phyloP scores from a whole-genome alignment of 1,140 invertebrate species.

The Caenorhabditis brenneri region DNA sequence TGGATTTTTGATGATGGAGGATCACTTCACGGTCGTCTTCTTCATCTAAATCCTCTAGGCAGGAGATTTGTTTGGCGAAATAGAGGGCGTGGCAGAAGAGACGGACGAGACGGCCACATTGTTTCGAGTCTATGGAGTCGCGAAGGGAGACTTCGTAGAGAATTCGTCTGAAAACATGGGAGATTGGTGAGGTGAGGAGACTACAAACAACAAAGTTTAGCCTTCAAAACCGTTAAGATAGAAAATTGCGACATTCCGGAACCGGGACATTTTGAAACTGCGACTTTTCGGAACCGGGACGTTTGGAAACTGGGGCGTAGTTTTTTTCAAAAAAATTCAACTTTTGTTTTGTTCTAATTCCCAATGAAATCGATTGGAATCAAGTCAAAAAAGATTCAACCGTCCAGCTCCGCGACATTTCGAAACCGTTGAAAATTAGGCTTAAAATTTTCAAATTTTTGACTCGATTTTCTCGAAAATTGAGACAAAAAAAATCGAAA shows the following conservation, averaged over 20 bases:
- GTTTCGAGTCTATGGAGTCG: neutral
- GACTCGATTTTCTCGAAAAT: too few relatives aligned
- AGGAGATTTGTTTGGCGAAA: neutral
- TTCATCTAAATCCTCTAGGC: neutral
- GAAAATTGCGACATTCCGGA: too few relatives aligned
- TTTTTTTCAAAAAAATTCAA: too few relatives aligned
- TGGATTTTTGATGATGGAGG: neutral
- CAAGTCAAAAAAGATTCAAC: too few relatives aligned
- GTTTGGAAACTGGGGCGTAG: neutral
- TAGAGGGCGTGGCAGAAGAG: neutral
- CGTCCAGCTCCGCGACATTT: too few relatives aligned
- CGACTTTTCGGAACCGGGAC: too few relatives aligned
- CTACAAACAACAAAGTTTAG: neutral
- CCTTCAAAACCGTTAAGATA: neutral
- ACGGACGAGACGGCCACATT: constrained; percentile 1
- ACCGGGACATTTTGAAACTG: too few relatives aligned
- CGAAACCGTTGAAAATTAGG: too few relatives aligned
- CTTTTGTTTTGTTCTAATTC: too few relatives aligned
- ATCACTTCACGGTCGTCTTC: neutral
- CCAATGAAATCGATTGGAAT: too few relatives aligned
- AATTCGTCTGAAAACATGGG: neutral
- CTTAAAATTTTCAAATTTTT: too few relatives aligned
- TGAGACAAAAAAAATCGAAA: too few relatives aligned
- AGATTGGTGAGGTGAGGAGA: neutral
- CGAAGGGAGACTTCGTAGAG: neutral